Base-by-base conservation (phyloP, 2,113 vertebrate genomes). In the Nannospalax galili region DNA sequence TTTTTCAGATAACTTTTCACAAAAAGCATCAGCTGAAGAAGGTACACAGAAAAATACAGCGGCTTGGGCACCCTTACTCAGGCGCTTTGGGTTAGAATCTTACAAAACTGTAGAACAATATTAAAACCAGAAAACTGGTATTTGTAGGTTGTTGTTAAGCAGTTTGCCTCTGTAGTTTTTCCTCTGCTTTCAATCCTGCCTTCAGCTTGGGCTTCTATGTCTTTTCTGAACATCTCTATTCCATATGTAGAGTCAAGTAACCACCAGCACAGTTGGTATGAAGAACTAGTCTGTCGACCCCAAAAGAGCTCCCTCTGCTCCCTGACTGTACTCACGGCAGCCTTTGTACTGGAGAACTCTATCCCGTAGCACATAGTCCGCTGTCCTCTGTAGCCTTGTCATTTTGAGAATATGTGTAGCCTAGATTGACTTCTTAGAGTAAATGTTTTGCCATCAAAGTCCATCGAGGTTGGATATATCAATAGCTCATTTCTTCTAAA, bases 331-430 rank as follows among this genome's bases (percentile, higher is more conserved):
- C 7, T 32, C 35, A 3, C 24, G n/a, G 16, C 15, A 32, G 10
- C 1, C 8, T 1, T 30, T 56, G 1, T 40, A 3, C 1, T 52
- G 8, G 9, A 3, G 3, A 20, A 3, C 19, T 28, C 26, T 14
- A 0, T 30, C 16, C 15, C 24, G 12, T 42, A 7, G 28, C 5
- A 77, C 17, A 3, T 17, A 37, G 7, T n/a, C 12, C 30, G 70
- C 62, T 91, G 32, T 20, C 3, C 3, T 28, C 22, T n/a, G n/a
- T 20, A 1, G 24, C 19, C 82, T 16, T 58, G 35, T 24, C 17
- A 28, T 17, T 79, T 69, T 48, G 26, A 62, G 42, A 67, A 24
- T 62, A 37, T 52, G n/a, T n/a, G n/a, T n/a, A n/a, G n/a, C n/a
- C n/a, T n/a, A n/a, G n/a, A n/a, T n/a, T n/a, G n/a, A n/a, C n/a